A percentile compares a stretch with the other conserved stretches of the same genome.
Evolutionary conservation across 2,797 vertebrate genomes (phyloP).

Genomic region (Mustela erminea): DNA sequence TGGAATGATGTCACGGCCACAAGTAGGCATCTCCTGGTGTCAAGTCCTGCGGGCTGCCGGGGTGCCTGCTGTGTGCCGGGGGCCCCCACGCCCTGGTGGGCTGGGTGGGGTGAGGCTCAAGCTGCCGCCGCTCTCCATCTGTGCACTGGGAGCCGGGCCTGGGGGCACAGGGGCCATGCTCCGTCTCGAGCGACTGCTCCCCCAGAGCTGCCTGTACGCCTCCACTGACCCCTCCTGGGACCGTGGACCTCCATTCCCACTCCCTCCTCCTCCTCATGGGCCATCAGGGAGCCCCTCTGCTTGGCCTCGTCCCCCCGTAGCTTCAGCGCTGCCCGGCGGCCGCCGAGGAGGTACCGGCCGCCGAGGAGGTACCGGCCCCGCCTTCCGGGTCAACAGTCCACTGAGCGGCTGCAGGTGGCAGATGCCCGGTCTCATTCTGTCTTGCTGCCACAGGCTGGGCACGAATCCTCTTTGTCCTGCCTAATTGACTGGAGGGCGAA

Average conservation of each 20-base stretch:
- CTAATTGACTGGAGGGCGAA: slow-evolving; percentile 34
- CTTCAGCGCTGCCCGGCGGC: rapidly evolving
- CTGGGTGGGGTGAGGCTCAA: background rate
- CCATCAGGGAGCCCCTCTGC: background rate
- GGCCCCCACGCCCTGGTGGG: background rate
- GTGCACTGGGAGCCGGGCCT: rapidly evolving
- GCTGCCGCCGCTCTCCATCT: rapidly evolving
- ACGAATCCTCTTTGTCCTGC: background rate
- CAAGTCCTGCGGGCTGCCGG: rapidly evolving
- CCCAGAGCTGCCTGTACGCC: rapidly evolving
- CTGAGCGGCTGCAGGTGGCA: background rate
- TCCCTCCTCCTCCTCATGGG: too few species aligned
- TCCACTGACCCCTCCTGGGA: rapidly evolving
- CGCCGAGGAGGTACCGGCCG: rapidly evolving
- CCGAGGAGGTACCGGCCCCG: rapidly evolving
- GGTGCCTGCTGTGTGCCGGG: rapidly evolving
- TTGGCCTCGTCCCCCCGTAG: rapidly evolving
- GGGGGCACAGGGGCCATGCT: rapidly evolving
- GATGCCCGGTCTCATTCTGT: background rate
- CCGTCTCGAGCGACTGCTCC: too few species aligned
- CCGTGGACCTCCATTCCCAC: rapidly evolving
- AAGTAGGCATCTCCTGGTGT: rapidly evolving
- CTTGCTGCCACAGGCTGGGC: background rate
- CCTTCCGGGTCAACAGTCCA: too few species aligned
- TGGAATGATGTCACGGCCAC: rapidly evolving